Conservation (phyloP, 2,888 invertebrate species). For the Stenotaenia linearis region DNA sequence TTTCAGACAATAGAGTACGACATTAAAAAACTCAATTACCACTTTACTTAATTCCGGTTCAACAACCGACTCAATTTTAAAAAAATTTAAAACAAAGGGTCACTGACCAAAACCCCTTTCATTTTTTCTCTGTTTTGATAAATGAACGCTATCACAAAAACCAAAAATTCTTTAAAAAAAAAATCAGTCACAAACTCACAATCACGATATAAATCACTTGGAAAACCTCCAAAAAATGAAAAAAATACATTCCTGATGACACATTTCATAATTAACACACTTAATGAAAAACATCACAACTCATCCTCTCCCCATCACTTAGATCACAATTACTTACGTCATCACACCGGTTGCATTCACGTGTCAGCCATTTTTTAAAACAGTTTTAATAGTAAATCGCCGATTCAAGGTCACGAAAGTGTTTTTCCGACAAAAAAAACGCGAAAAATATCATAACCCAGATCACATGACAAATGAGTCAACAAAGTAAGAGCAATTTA, state of each 20-base stretch:
- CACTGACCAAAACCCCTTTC: background rate
- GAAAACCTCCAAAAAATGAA: no score
- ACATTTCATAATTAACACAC: no score
- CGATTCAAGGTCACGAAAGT: background rate
- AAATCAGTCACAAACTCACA: background rate
- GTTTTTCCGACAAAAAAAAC: background rate
- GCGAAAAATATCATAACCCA: background rate
- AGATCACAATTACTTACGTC: no score
- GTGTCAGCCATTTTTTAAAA: no score
- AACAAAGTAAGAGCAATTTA: background rate
- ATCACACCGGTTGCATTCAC: no score
- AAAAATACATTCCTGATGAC: no score
- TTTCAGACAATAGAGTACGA: slow-evolving; percentile 44
- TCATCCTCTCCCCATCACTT: no score
- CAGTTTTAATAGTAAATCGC: no score
- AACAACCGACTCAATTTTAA: background rate
- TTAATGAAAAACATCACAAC: no score
- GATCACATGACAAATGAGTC: background rate
- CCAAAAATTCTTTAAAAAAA: background rate
- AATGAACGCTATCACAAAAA: background rate
- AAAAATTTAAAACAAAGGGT: background rate
- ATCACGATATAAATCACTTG: no score
- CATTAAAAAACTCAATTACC: background rate
- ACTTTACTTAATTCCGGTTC: background rate
- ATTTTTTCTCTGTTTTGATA: background rate